A percentile compares a stretch with the other conserved stretches of the same genome.
These are phyloP conservation scores for Drosophila lacteicornis DNA, from an alignment of 1,140 invertebrate species.

Conservation along the genomic window DNA sequence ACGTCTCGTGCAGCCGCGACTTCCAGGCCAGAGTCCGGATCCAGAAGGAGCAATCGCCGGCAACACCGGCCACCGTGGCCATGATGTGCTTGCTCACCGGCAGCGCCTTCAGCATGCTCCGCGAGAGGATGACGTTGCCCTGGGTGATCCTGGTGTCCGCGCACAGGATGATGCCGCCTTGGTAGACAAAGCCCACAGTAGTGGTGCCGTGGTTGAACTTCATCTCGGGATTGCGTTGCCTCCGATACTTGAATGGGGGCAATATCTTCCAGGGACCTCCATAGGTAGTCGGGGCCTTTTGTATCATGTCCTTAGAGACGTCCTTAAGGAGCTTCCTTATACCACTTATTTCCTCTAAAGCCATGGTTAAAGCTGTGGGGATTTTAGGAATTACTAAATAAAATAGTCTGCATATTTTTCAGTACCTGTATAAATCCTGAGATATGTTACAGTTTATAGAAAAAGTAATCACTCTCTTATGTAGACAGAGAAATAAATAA, in stretches of 20 bases:
- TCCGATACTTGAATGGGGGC: neutral
- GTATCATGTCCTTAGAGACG: neutral
- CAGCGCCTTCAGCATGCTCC: neutral
- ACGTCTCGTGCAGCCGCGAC: neutral
- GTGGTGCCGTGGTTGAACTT: neutral
- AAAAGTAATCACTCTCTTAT: neutral
- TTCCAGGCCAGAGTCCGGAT: neutral
- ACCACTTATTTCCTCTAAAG: neutral
- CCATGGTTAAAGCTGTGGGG: neutral
- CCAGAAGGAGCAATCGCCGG: neutral
- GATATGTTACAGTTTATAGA: neutral
- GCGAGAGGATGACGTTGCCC: neutral
- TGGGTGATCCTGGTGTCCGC: neutral
- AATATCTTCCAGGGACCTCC: neutral
- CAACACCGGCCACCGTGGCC: neutral
- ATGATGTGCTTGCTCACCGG: neutral
- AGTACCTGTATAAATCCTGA: neutral
- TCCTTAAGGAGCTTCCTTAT: neutral
- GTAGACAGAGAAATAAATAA: neutral
- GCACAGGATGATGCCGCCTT: constrained; percentile 1
- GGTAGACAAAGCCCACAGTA: neutral
- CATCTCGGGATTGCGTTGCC: no score
- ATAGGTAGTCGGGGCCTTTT: neutral
- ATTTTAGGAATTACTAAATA: neutral
- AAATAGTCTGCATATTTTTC: neutral